phyloP scores from a whole-genome alignment of 2,113 vertebrate species.

The human region GRCh38 chr1:19530001-19530500 shows the following conservation, averaged over 20 bases:
- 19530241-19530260: neutral
- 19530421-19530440: neutral
- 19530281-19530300: neutral
- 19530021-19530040: neutral
- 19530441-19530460: no score
- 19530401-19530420: neutral
- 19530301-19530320: neutral
- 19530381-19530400: neutral
- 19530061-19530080: neutral
- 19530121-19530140: neutral
- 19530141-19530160: neutral
- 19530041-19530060: neutral
- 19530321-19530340: neutral
- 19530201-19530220: neutral
- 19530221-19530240: neutral
- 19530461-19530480: neutral
- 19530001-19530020: neutral
- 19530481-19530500: neutral
- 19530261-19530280: neutral
- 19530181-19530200: neutral
- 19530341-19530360: neutral
- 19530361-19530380: neutral
- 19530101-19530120: neutral
- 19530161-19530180: neutral
- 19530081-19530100: neutral